Percentiles rank a stretch among this genome's conserved stretches.
Conservation (phyloP, 2,797 vertebrate species). For the Dendrocincla fuliginosa region DNA sequence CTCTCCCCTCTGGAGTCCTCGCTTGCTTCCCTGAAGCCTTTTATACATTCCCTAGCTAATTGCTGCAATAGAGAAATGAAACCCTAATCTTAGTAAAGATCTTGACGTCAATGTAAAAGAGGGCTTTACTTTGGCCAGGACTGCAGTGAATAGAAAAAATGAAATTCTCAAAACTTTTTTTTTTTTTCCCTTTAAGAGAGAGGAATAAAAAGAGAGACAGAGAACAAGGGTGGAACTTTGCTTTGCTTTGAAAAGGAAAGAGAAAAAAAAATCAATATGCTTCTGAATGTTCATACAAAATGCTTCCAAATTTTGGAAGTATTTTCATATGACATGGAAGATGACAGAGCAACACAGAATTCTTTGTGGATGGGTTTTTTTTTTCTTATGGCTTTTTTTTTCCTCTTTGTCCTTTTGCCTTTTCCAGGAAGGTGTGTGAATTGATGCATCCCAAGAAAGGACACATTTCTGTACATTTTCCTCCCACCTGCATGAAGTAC, state of each 20-base stretch:
- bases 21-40: slow-evolving; percentile 81
- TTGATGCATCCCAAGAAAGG: slow-evolving; percentile 15
- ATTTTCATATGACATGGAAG: slow-evolving; percentile 58
- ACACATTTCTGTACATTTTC: slow-evolving; percentile 5
- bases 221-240: slow-evolving; percentile 72
- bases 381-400: neutral
- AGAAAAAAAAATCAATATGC: slow-evolving; percentile 13
- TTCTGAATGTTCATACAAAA: slow-evolving; percentile 63
- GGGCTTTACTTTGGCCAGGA: slow-evolving; percentile 86
- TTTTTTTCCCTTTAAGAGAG: slow-evolving; percentile 45
- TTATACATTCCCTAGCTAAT: slow-evolving; percentile 88
- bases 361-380: neutral
- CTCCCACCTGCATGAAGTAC: neutral
- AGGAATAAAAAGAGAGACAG: neutral
- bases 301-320: slow-evolving; percentile 65
- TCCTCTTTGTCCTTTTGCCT: neutral
- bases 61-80: slow-evolving; percentile 88
- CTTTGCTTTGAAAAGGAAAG: slow-evolving; percentile 72
- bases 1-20: slow-evolving; percentile 77
- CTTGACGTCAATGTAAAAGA: slow-evolving; percentile 88
- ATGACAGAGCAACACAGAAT: slow-evolving; percentile 15
- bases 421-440: slow-evolving; percentile 34
- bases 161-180: slow-evolving; percentile 80
- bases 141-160: slow-evolving; percentile 83
- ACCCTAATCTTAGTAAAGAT: slow-evolving; percentile 87